Percentiles rank a stretch among this genome's conserved stretches.
These are phyloP conservation scores for Castor canadensis DNA, from an alignment of 2,113 vertebrate species.

Conservation along the genomic window DNA sequence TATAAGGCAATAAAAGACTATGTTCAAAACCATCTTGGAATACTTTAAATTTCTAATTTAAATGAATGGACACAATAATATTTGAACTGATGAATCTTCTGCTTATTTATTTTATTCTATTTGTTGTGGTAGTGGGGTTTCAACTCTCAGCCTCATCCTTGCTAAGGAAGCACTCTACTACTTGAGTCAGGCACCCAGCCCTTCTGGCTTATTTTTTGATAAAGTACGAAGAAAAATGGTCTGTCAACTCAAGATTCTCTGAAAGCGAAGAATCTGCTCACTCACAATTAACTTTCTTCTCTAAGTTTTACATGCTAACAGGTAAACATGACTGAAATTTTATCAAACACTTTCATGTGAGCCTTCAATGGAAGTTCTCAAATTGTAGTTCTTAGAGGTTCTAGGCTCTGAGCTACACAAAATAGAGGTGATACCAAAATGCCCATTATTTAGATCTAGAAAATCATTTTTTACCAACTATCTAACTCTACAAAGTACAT, in stretches of 20 bases:
- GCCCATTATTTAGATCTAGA: not conserved
- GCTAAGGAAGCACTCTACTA: no score
- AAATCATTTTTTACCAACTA: not conserved
- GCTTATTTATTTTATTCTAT: no score
- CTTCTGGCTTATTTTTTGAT: not conserved
- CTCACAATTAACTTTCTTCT: not conserved
- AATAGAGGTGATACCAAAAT: not conserved
- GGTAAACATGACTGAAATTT: not conserved
- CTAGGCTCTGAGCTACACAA: not conserved
- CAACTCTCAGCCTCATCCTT: no score
- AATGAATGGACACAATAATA: not conserved
- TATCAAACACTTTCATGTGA: not conserved
- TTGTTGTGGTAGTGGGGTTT: no score
- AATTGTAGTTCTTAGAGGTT: not conserved
- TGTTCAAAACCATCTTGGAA: not conserved
- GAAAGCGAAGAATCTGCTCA: not conserved
- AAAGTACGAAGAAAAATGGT: not conserved
- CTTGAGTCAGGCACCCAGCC: no score
- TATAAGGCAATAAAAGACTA: not conserved
- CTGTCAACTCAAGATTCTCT: not conserved
- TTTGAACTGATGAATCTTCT: not conserved
- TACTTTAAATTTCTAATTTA: constrained; percentile 34
- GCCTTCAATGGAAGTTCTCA: not conserved
- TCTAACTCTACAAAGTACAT: not conserved
- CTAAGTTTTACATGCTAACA: not conserved